phyloP scores from a whole-genome alignment of 2,888 invertebrate genomes.

The Doris montereyensis region DNA sequence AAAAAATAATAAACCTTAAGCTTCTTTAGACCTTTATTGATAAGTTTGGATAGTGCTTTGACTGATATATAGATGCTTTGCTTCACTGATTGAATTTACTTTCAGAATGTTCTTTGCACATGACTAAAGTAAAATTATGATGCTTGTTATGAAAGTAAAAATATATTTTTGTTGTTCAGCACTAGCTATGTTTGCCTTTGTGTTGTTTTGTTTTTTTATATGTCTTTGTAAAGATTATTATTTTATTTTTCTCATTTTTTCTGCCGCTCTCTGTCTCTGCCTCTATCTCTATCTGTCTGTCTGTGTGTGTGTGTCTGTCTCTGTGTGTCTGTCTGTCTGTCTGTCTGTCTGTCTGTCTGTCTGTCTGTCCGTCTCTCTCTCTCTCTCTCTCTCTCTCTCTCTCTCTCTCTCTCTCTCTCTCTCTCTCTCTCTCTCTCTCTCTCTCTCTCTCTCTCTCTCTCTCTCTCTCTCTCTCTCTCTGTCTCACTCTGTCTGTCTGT shows the following conservation, averaged over 20 bases:
- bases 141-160: not conserved
- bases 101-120: too few relatives aligned
- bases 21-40: too few relatives aligned
- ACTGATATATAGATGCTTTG: too few relatives aligned
- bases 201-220: too few relatives aligned
- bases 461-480: not conserved
- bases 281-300: too few relatives aligned
- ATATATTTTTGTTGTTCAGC: not conserved
- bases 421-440: slow-evolving; percentile 9
- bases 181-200: not conserved
- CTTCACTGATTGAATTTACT: too few relatives aligned
- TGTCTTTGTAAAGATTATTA: not conserved
- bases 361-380: too few relatives aligned
- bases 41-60: too few relatives aligned
- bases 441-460: slow-evolving; percentile 10
- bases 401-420: slow-evolving; percentile 2
- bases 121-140: too few relatives aligned
- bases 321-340: not conserved
- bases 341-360: not conserved
- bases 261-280: too few relatives aligned
- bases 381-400: slow-evolving; percentile 25
- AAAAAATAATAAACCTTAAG: too few relatives aligned
- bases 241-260: not conserved
- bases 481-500: not conserved
- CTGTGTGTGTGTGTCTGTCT: not conserved